Evolutionary conservation across 2,888 invertebrate genomes (phyloP).

Genomic region (Meliscaeva auricollis): DNA sequence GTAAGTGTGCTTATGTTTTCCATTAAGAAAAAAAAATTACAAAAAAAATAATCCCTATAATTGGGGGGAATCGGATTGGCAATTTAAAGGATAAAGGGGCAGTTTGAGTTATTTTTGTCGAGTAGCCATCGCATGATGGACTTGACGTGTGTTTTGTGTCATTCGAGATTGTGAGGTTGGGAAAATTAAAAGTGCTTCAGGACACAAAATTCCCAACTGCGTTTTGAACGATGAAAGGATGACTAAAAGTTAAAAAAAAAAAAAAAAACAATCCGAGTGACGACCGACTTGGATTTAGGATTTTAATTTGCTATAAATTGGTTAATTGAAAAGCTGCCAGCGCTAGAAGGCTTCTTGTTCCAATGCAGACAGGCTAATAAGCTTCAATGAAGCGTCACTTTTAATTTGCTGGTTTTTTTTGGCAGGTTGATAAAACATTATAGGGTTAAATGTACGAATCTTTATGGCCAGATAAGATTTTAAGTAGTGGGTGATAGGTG

Average conservation of each 20-base stretch:
- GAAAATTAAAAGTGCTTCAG: conserved; percentile 63
- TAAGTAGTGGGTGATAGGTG: background rate
- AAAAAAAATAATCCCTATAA: conserved; percentile 20
- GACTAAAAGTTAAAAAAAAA: background rate
- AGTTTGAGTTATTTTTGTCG: conserved; percentile 13
- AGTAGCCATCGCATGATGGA: conserved; percentile 26
- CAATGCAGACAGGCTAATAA: conserved; percentile 35
- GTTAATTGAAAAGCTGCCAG: conserved; percentile 65
- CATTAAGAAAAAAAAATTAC: conserved; percentile 4
- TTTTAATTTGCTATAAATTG: conserved; percentile 71
- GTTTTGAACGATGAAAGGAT: background rate
- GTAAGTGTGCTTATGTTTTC: conserved; percentile 78
- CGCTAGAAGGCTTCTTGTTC: conserved; percentile 36
- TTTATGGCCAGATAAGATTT: background rate
- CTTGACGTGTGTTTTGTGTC: conserved; percentile 28
- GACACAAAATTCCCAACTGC: conserved; percentile 1
- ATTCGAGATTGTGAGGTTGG: conserved; percentile 1
- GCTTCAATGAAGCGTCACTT: conserved; percentile 33
- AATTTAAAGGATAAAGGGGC: conserved; percentile 23
- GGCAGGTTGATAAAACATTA: no score
- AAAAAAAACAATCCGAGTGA: background rate
- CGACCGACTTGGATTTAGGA: background rate
- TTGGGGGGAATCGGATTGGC: conserved; percentile 21
- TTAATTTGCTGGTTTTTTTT: conserved; percentile 29
- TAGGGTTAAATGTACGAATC: background rate